Conservation (phyloP, 92 coral and sea anemone genomes). For the Desmophyllum pertusum region DNA sequence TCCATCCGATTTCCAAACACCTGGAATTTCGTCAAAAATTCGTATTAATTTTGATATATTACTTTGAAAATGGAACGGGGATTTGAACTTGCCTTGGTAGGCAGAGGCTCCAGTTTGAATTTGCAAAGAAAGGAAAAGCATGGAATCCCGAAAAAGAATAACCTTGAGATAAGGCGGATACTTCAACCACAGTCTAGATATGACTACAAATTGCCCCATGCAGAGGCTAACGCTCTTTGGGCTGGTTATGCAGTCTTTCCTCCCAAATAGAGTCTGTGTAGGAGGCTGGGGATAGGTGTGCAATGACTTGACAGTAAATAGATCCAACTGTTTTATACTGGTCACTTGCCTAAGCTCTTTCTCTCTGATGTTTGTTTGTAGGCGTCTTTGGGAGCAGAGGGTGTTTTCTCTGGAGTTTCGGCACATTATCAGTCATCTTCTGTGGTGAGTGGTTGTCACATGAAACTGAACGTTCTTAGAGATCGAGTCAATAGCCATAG, state of each 20-base stretch:
- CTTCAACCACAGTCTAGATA: no score
- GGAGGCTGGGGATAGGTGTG: no score
- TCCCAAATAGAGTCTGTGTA: no score
- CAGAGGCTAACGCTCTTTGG: no score
- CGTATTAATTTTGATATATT: no score
- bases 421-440: conserved; percentile 89
- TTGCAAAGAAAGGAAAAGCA: background rate
- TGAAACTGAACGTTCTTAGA: no score
- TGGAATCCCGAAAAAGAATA: background rate
- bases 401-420: conserved; percentile 94
- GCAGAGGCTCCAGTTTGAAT: background rate
- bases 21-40: no score
- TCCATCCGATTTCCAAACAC: no score
- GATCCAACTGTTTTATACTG: background rate
- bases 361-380: background rate
- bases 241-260: no score
- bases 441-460: conserved; percentile 63
- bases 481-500: no score
- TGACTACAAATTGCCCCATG: no score
- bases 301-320: no score
- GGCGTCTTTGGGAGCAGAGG: conserved; percentile 85
- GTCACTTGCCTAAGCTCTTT: background rate
- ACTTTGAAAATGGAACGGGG: background rate
- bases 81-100: background rate
- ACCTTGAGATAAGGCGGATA: background rate